Base-by-base conservation (phyloP, 2,888 invertebrate species). In the Ophion obscuratus region DNA sequence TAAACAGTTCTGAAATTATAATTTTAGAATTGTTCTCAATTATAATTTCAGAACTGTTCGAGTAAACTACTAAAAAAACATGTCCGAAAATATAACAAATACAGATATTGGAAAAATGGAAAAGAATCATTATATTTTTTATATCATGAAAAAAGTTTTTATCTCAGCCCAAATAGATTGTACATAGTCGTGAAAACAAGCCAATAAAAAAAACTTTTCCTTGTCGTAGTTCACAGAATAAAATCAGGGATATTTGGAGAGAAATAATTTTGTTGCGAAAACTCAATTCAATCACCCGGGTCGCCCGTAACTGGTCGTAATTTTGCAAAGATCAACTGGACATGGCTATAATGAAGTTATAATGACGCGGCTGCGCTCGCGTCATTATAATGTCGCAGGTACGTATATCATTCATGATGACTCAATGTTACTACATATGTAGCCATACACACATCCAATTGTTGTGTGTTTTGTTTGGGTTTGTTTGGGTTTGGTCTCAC, bases 301-400 rank as follows among this genome's bases (percentile, higher is more conserved):
- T 68, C 73, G 83, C 74, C 77, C 83, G 74, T 64, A 88, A 88
- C 84, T 82, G 67, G 81, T 88, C 80, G 83, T 87, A 88, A 87
- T 88, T 85, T 67, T n/a, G 71, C 68, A 73, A 77, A 44, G 77
- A 84, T 87, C 83, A 87, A 74, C 81, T 74, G 66, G 83, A 77
- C 80, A 70, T 68, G 75, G 73, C 24, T 24, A 24, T 1, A 24
- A 24, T 24, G 24, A 24, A 24, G 24, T 24, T 24, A 24, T 24
- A 24, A 24, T 24, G 24, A 24, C 24, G 24, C 24, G 24, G 24
- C 61, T 59, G 44, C 59, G 73, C 64, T 40, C 44, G 66, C 40
- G 59, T 78, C 64, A 81, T 74, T 74, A 75, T 31, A 24, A 40
- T 40, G 5, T 36, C 1, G 20, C 62, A 53, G 36, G 40, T 11